These are phyloP conservation scores for Ceuthmochares aereus DNA, from an alignment of 2,113 vertebrate species.

Conservation along the genomic window DNA sequence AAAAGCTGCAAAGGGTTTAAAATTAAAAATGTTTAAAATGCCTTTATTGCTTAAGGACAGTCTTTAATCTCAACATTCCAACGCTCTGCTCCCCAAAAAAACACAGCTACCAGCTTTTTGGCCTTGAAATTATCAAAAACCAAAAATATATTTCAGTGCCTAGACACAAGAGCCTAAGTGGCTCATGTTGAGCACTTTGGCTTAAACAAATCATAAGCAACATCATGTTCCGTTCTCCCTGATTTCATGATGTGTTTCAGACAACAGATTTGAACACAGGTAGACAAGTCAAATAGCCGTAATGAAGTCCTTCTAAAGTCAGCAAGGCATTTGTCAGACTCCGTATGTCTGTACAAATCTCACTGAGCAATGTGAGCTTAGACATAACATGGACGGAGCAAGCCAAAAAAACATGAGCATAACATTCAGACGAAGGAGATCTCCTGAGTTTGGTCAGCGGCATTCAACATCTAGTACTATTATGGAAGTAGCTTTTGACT, in stretches of 20 bases:
- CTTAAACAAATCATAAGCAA: background rate
- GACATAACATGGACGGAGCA: rapidly evolving
- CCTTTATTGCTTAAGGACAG: background rate
- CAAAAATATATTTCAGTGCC: background rate
- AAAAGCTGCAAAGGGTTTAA: background rate
- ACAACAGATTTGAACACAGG: background rate
- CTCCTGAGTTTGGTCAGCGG: no score
- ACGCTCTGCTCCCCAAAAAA: background rate
- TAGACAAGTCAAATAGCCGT: background rate
- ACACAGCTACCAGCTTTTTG: background rate
- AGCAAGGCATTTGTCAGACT: background rate
- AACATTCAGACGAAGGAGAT: background rate
- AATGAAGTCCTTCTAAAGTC: background rate
- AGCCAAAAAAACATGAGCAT: background rate
- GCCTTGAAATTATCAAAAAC: background rate
- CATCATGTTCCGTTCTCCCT: background rate
- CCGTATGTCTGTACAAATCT: background rate
- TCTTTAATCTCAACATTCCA: background rate
- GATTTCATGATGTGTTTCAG: background rate
- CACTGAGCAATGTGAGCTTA: background rate
- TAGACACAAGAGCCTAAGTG: background rate
- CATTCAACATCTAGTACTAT: background rate
- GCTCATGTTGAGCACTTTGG: background rate
- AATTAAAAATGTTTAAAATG: background rate
- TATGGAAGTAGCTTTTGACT: background rate